Base-by-base conservation (phyloP, 2,797 vertebrate species). In the Coccyzus lansbergi region DNA sequence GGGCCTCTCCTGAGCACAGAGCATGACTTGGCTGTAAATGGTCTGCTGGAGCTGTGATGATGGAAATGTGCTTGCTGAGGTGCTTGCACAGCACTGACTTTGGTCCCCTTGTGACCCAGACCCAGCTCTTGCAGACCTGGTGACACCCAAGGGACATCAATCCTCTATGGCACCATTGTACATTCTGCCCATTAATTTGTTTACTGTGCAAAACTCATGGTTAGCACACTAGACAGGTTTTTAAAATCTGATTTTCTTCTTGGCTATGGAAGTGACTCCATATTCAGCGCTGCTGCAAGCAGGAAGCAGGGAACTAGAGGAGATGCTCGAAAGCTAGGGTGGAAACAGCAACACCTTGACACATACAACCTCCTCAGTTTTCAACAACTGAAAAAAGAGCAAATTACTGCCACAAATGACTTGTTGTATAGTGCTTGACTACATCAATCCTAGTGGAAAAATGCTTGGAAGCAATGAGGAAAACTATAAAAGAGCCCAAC, bases 361-460 rank as follows among this genome's bases (percentile, higher is more conserved):
- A 18, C 29, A 31, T 2, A 4, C 0, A 1, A n/a, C 15, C 53
- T 49, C 31, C 12, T 29, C 2, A 1, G 21, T 49, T 71, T 48
- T 29, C 69, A 18, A 44, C 56, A 56, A 26, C 21, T 29, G n/a
- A 81, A 75, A 93, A 76, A 48, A 21, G 29, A 74, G 76, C 44
- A 84, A 79, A 95, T 88, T 62, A 34, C 52, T 68, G 53, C 74
- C 53, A 83, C 15, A 79, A 93, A 72, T 44, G 42, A 71, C 38
- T 67, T 44, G 25, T 48, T 58, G 71, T 58, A 59, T 5, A 83
- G 70, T 9, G 88, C 34, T 62, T 1, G 2, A 55, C 84, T 71
- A 42, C 77, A 42, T 92, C 56, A 93, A 88, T 92, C 79, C 93
- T 84, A 63, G 81, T 34, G 70, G 88, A 94, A 96, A 85, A 81